These are phyloP conservation scores for Acrobasis repandana DNA, from an alignment of 2,888 invertebrate species.

Conservation along the genomic window DNA sequence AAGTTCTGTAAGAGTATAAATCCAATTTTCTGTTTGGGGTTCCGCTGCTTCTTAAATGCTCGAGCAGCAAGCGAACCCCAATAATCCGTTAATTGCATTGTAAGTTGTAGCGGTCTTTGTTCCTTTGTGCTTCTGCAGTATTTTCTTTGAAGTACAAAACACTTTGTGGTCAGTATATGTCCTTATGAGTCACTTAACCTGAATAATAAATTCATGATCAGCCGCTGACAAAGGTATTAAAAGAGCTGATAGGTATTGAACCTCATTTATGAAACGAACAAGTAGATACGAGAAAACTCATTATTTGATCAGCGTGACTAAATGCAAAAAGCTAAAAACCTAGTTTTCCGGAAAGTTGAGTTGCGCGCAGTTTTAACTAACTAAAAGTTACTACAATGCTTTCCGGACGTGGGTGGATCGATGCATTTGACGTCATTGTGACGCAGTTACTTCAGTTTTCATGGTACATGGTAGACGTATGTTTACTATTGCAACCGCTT, in stretches of 20 bases:
- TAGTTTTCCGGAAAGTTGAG: constrained; percentile 6
- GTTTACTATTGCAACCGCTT: background rate
- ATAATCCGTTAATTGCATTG: background rate
- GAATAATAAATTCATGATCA: background rate
- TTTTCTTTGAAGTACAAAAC: background rate
- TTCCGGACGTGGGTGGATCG: constrained; percentile 37
- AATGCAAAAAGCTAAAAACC: constrained; percentile 1
- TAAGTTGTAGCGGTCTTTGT: background rate
- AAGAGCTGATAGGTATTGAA: background rate
- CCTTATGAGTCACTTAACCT: constrained; percentile 1
- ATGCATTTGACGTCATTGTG: constrained; percentile 48
- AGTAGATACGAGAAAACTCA: no score
- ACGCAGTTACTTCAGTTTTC: constrained; percentile 32
- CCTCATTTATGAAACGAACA: background rate
- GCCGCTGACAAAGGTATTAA: background rate
- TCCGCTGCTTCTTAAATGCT: background rate
- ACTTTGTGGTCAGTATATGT: background rate
- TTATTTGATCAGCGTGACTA: background rate
- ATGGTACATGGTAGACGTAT: background rate
- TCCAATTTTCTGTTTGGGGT: constrained; percentile 15
- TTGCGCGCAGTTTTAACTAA: constrained; percentile 6
- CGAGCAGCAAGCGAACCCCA: background rate
- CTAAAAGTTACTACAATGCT: constrained; percentile 13
- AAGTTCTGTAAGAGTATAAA: constrained; percentile 11
- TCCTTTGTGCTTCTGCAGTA: background rate